A percentile compares a stretch with the other conserved stretches of the same genome.
Conservation (phyloP, 2,113 vertebrate genomes). For the Cyprinodon brontotheroides region DNA sequence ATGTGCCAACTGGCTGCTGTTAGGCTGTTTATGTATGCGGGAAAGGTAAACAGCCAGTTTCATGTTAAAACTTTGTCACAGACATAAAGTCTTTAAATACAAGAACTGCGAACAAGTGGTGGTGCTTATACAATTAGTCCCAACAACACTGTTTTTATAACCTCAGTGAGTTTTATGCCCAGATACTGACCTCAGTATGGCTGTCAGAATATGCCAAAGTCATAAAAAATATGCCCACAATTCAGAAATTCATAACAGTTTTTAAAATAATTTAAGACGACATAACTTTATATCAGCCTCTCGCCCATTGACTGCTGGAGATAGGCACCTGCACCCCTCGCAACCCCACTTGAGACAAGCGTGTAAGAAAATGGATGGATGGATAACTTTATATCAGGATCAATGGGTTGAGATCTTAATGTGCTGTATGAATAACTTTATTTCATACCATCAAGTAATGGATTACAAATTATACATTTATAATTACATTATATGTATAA, state of each 20-base stretch:
- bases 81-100: background rate
- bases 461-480: too few species aligned
- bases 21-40: slow-evolving; percentile 2
- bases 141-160: background rate
- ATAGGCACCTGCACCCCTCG: too few species aligned
- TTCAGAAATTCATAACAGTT: background rate
- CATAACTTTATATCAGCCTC: background rate
- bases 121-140: background rate
- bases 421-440: too few species aligned
- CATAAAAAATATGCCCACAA: background rate
- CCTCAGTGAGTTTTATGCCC: background rate
- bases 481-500: too few species aligned
- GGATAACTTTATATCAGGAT: background rate
- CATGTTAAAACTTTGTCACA: background rate
- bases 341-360: too few species aligned
- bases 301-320: too few species aligned
- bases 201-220: background rate
- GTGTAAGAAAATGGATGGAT: too few species aligned
- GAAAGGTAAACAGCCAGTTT: background rate
- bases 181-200: background rate
- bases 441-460: too few species aligned
- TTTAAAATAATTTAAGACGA: background rate
- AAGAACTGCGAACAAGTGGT: background rate
- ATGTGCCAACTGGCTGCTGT: slow-evolving; percentile 14
- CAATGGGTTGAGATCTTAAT: background rate